Evolutionary conservation across 2,797 vertebrate species (phyloP), one percentile per base, ranked within the genome.

Genomic region (Chelonia mydas): DNA sequence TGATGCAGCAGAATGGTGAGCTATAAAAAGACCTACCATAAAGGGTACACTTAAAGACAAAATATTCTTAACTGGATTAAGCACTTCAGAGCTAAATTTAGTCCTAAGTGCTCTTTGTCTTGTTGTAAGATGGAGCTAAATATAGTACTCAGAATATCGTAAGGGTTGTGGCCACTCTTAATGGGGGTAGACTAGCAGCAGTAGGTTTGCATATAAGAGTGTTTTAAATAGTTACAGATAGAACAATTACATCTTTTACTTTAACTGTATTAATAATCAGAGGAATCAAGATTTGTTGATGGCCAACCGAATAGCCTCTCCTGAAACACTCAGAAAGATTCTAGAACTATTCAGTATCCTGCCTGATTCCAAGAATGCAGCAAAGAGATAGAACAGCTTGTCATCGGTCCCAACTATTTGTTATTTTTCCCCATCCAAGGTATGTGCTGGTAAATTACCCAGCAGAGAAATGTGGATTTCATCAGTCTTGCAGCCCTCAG

Each of bases 41-140:
- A 97, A 92, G 61, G 23, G 37, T 50, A 96, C 94, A 97, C 74
- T 85, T 97, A 94, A 96, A 96, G 95, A 97, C 94, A 97, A 96
- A 97, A 96, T 96, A 97, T 96, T 97, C 96, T 96, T 98, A 97
- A 95, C 83, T 5, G 68, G 97, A 96, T 98, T 97, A 97, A 96
- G 88, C 95, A 94, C 80, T 88, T 89, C 92, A 95, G 90, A 83
- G 74, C 97, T 89, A 95, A 92, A 93, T 93, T 97, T 96, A 95
- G 94, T 45, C 33, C 92, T 96, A 97, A 97, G 90, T 97, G 95
- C 94, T 97, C 92, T 94, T 96, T 93, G 94, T 97, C 95, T 96
- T 93, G 96, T 95, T 96, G 92, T 95, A 95, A 97, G 94, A 96
- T 87, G 90, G 83, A 87, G 83, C 84, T 97, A 97, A 97, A 97